Evolutionary conservation across 2,113 vertebrate genomes (phyloP), one percentile per base, ranked within the genome.

Genomic region (Chitala chitala): DNA sequence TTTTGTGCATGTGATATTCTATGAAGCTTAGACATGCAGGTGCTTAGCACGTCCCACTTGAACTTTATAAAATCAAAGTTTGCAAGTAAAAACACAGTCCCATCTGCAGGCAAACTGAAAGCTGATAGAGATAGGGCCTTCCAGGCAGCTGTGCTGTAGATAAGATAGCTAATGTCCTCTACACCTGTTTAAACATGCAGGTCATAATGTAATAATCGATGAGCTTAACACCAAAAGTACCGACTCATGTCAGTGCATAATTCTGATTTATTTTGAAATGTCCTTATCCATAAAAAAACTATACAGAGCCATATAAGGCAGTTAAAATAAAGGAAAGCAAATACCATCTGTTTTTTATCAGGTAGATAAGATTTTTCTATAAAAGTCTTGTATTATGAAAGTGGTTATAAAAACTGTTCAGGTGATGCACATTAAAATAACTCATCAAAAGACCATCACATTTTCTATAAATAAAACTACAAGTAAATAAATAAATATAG

Each of bases 101-200:
- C 80, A 82, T 87, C 86, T 82, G 79, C 81, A 79, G 71, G 58
- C 44, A 50, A 58, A 81, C 84, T 76, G 84, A 80, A 86, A 84
- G 56, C 78, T 81, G 69, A 89, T 82, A 91, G 89, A 90, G 89
- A 92, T 86, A 82, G 79, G 79, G 83, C 83, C 81, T 77, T 74
- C 81, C 84, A 81, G 80, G 85, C 90, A 90, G 89, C 89, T 90
- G 90, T 84, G 86, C 82, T 78, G 75, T 81, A 80, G 89, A 90
- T 91, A 90, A 92, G 90, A 92, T 90, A 91, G 89, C 80, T 8
- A 83, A 76, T 77, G 73, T 69, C 78, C 48, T 71, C 68, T 77
- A 86, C 90, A 91, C 87, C 89, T 91, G 89, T 89, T 87, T 82
- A 90, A 91, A 91, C 85, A 89, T 63, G 77, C 82, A 86, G 83